phyloP scores from a whole-genome alignment of 2,113 vertebrate genomes.

The Ictalurus punctatus region DNA sequence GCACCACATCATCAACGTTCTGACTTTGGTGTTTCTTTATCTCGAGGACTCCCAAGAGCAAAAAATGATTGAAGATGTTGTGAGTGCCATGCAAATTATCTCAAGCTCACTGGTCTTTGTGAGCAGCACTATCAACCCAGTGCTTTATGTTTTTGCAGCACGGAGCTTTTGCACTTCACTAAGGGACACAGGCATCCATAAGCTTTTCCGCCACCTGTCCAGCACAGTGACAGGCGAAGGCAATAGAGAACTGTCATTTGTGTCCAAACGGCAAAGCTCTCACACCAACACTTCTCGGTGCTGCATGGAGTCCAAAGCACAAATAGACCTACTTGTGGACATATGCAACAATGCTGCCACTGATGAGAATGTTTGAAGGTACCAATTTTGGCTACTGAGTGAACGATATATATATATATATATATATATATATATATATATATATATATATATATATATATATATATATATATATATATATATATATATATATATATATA shows the following conservation, averaged over 20 bases:
- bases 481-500: too few species aligned
- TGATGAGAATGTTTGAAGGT: background rate
- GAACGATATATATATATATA: too few species aligned
- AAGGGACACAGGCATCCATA: slow-evolving; percentile 70
- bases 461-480: too few species aligned
- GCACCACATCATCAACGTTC: slow-evolving; percentile 70
- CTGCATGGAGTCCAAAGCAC: slow-evolving; percentile 59
- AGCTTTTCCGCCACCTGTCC: slow-evolving; percentile 75
- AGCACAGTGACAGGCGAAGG: slow-evolving; percentile 70
- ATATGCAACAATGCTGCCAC: slow-evolving; percentile 60
- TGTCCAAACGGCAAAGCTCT: slow-evolving; percentile 68
- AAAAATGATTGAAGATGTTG: slow-evolving; percentile 43
- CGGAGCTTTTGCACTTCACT: slow-evolving; percentile 72
- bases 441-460: too few species aligned
- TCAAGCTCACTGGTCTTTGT: slow-evolving; percentile 75
- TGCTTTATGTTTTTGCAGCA: slow-evolving; percentile 77
- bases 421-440: too few species aligned
- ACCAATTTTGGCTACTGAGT: background rate
- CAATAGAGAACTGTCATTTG: slow-evolving; percentile 70
- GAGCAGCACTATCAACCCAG: slow-evolving; percentile 74
- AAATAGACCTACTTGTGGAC: slow-evolving; percentile 61
- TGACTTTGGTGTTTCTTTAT: slow-evolving; percentile 64
- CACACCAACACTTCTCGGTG: slow-evolving; percentile 63
- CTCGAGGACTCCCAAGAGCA: slow-evolving; percentile 8
- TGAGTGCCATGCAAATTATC: slow-evolving; percentile 60